Conservation (phyloP, 2,113 vertebrate genomes). For the Scytalopus superciliaris region DNA sequence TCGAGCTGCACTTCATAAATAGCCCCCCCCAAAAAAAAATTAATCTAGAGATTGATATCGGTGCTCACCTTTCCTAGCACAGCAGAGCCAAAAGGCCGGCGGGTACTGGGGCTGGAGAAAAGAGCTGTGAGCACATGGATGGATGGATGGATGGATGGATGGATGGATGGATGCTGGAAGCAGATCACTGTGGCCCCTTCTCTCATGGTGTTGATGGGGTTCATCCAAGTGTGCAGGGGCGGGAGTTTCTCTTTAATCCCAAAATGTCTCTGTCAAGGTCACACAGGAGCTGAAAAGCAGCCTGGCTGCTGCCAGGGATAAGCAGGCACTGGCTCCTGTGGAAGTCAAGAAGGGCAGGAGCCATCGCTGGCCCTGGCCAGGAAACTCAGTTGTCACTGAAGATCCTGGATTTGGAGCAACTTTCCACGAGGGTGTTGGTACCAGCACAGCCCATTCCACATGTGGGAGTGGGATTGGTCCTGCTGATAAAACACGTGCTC, state of each 20-base stretch:
- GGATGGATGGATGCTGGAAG: background rate
- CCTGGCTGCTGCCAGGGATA: background rate
- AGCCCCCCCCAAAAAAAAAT: background rate
- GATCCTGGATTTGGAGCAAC: background rate
- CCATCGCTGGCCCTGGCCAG: background rate
- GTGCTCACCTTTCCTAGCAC: background rate
- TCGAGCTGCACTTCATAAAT: background rate
- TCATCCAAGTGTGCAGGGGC: fast-evolving
- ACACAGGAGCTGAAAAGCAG: fast-evolving
- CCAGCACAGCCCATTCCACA: background rate
- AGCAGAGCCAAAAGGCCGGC: fast-evolving
- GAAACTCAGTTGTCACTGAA: background rate
- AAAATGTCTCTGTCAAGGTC: background rate
- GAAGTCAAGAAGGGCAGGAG: background rate
- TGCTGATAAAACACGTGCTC: background rate
- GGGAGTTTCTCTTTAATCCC: background rate
- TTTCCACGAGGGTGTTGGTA: background rate
- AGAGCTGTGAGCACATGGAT: fast-evolving
- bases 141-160: too few species aligned
- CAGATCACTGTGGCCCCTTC: fast-evolving
- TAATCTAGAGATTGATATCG: background rate
- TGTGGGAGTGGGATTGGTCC: fast-evolving
- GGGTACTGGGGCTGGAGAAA: fast-evolving
- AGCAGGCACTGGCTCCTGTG: background rate
- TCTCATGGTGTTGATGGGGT: fast-evolving